Percentiles rank a stretch among this genome's conserved stretches.
phyloP scores from a whole-genome alignment of 2,797 vertebrate genomes.

The Enteromius radiatus region DNA sequence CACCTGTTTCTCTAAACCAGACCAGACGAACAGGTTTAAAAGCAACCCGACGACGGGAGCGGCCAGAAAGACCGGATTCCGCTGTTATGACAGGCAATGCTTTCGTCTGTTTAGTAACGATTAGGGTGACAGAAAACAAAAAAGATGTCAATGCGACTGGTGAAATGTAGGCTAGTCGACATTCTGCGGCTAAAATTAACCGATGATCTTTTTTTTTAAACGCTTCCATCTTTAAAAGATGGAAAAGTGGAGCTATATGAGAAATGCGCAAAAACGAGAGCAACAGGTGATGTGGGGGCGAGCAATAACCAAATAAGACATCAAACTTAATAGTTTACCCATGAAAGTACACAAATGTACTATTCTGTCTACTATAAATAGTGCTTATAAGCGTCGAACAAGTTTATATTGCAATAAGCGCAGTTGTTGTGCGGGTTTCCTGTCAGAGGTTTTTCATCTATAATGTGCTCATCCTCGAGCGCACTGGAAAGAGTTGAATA shows the following conservation, averaged over 20 bases:
- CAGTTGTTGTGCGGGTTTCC: conserved; percentile 1
- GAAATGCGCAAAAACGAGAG: conserved; percentile 26
- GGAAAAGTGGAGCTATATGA: not conserved
- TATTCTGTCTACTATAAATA: not conserved
- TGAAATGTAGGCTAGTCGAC: not conserved
- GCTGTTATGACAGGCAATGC: conserved; percentile 52
- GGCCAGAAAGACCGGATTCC: conserved; percentile 72
- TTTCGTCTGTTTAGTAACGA: not conserved
- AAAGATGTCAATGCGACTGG: not conserved
- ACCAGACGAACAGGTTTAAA: conserved; percentile 60
- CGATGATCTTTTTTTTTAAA: not conserved
- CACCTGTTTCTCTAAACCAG: conserved; percentile 26
- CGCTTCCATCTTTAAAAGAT: too few relatives aligned
- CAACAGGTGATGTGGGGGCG: conserved; percentile 47
- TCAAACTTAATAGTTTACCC: not conserved
- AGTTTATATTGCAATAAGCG: not conserved
- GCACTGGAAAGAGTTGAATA: not conserved
- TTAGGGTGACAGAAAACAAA: not conserved
- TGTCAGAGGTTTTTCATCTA: not conserved
- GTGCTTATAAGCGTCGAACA: not conserved
- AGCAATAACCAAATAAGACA: not conserved
- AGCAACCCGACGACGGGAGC: conserved; percentile 54
- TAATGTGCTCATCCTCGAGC: not conserved
- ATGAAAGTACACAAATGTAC: not conserved
- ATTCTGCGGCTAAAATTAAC: too few relatives aligned